phyloP scores from a whole-genome alignment of 2,888 invertebrate species.

The Oscheius sp. region DNA sequence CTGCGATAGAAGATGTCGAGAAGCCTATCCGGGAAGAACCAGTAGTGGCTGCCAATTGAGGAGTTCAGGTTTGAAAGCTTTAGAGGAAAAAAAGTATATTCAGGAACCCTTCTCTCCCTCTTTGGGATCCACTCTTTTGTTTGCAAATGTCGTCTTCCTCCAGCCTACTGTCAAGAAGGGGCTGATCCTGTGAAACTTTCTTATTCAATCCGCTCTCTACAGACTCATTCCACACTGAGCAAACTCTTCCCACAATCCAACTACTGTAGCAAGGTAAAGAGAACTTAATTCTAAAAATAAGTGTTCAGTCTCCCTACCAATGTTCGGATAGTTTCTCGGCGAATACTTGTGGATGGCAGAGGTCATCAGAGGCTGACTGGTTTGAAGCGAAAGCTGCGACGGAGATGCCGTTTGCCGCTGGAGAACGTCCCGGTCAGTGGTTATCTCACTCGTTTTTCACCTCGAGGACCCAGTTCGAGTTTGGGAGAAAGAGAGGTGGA shows the following conservation, averaged over 20 bases:
- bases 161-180: slow-evolving; percentile 37
- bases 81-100: too few species aligned
- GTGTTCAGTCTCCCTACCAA: background rate
- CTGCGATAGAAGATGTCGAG: slow-evolving; percentile 46
- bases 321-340: slow-evolving; percentile 33
- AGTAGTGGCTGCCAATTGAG: slow-evolving; percentile 45
- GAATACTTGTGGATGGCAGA: slow-evolving; percentile 39
- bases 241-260: slow-evolving; percentile 6
- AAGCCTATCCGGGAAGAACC: slow-evolving; percentile 41
- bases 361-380: slow-evolving; percentile 46
- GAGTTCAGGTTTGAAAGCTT: slow-evolving; percentile 38
- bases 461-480: slow-evolving; percentile 1
- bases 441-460: slow-evolving; percentile 6
- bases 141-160: slow-evolving; percentile 47
- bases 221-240: slow-evolving; percentile 30
- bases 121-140: slow-evolving; percentile 56
- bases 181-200: slow-evolving; percentile 19
- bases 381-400: slow-evolving; percentile 35
- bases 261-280: background rate
- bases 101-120: slow-evolving; percentile 54
- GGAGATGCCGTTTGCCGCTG: slow-evolving; percentile 33
- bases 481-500: background rate
- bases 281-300: background rate
- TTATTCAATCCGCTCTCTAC: slow-evolving; percentile 31
- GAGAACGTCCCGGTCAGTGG: slow-evolving; percentile 38